A percentile compares a stretch with the other conserved stretches of the same genome.
Evolutionary conservation across 2,113 vertebrate species (phyloP).

Genomic region (Eupsittula cactorum): DNA sequence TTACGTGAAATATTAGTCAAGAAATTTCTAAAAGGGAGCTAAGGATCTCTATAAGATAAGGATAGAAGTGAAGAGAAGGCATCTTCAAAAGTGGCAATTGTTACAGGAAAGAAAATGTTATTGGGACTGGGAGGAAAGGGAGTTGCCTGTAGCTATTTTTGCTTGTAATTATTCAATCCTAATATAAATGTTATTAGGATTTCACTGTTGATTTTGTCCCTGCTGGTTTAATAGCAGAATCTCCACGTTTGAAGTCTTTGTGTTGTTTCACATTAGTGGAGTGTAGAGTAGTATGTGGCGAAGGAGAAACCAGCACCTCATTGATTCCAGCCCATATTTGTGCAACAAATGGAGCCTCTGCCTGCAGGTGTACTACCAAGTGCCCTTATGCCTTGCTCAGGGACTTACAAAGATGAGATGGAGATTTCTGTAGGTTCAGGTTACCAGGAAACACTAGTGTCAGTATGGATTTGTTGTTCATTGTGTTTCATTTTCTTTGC

Average conservation of each 20-base stretch:
- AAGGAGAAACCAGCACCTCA: background rate
- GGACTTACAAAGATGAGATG: background rate
- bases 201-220: background rate
- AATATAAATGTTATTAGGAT: background rate
- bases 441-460: background rate
- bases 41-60: background rate
- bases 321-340: background rate
- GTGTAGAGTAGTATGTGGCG: accelerated
- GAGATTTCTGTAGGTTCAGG: background rate
- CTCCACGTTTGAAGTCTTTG: background rate
- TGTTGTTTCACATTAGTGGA: background rate
- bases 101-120: background rate
- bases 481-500: background rate
- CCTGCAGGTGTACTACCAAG: background rate
- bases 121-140: background rate
- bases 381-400: background rate
- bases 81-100: background rate
- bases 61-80: background rate
- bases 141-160: background rate
- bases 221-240: background rate
- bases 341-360: background rate
- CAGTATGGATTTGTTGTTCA: background rate
- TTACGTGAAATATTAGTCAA: background rate
- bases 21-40: background rate
- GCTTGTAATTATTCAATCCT: background rate